These are phyloP conservation scores for Erynnis tages DNA, from an alignment of 2,888 invertebrate genomes.

Conservation along the genomic window DNA sequence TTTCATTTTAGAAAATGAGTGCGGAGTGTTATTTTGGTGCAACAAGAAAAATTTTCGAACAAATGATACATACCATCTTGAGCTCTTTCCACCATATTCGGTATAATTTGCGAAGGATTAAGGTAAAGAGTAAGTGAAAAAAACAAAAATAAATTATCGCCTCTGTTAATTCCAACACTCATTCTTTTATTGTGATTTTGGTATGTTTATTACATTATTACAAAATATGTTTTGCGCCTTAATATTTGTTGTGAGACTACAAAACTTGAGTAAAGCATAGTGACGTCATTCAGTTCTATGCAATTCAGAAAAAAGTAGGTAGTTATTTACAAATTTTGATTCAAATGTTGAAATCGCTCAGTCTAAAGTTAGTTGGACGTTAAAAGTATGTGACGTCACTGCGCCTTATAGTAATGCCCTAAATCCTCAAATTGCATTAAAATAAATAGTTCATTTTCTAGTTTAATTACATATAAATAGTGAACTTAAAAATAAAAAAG, in stretches of 20 bases:
- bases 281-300: conserved; percentile 32
- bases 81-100: conserved; percentile 51
- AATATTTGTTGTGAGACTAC: conserved; percentile 82
- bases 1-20: conserved; percentile 63
- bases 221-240: conserved; percentile 61
- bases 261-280: conserved; percentile 46
- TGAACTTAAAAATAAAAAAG: conserved; percentile 61
- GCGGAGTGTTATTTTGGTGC: conserved; percentile 67
- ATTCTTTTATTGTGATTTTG: conserved; percentile 80
- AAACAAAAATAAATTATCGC: conserved; percentile 72
- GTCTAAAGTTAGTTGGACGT: conserved; percentile 14
- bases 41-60: conserved; percentile 64
- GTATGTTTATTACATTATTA: conserved; percentile 69
- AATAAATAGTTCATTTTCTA: conserved; percentile 75
- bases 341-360: not conserved
- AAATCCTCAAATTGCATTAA: conserved; percentile 55
- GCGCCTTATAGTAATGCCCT: conserved; percentile 50
- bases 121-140: conserved; percentile 50
- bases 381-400: conserved; percentile 51
- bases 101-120: conserved; percentile 50
- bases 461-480: conserved; percentile 74
- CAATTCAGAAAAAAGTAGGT: not conserved
- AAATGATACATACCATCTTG: conserved; percentile 69
- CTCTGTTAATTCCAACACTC: conserved; percentile 82
- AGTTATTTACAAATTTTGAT: conserved; percentile 12